Evolutionary conservation across 1,140 invertebrate genomes (phyloP).

Genomic region (Pygmarrhopalites habei): DNA sequence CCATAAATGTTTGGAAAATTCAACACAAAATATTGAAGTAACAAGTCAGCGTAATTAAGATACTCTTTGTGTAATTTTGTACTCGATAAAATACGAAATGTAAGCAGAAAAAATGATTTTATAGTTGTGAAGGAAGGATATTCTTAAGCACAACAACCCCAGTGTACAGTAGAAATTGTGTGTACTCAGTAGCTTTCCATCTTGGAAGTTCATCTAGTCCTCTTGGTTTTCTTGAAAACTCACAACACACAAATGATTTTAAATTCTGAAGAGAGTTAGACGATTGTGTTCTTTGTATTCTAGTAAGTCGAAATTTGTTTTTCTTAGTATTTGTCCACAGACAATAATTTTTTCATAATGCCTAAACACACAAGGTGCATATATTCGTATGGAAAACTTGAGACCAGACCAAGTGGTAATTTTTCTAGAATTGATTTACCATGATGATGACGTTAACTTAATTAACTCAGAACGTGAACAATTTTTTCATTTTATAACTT

Average conservation of each 20-base stretch:
- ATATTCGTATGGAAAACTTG: slow-evolving; percentile 5
- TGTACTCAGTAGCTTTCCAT: slow-evolving; percentile 49
- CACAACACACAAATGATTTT: slow-evolving; percentile 24
- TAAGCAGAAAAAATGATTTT: slow-evolving; percentile 44
- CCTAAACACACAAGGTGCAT: slow-evolving; percentile 18
- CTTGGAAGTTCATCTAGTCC: slow-evolving; percentile 41
- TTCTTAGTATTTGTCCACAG: not conserved
- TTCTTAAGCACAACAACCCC: slow-evolving; percentile 44
- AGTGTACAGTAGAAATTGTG: slow-evolving; percentile 47
- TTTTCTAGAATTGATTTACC: not conserved
- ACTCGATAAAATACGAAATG: too few relatives aligned
- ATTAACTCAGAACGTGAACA: too few relatives aligned
- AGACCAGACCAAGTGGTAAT: slow-evolving; percentile 2
- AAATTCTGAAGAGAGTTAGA: not conserved
- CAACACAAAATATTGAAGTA: not conserved
- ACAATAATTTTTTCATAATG: slow-evolving; percentile 13
- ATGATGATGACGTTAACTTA: too few relatives aligned
- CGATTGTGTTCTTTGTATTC: not conserved
- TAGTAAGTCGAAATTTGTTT: not conserved
- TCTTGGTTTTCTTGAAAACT: slow-evolving; percentile 45
- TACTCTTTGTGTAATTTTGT: too few relatives aligned
- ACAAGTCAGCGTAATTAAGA: not conserved
- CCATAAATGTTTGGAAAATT: slow-evolving; percentile 7
- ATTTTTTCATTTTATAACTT: too few relatives aligned
- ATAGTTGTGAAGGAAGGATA: slow-evolving; percentile 39